These are phyloP conservation scores for Trichosurus vulpecula DNA, from an alignment of 2,797 vertebrate species.

Conservation along the genomic window DNA sequence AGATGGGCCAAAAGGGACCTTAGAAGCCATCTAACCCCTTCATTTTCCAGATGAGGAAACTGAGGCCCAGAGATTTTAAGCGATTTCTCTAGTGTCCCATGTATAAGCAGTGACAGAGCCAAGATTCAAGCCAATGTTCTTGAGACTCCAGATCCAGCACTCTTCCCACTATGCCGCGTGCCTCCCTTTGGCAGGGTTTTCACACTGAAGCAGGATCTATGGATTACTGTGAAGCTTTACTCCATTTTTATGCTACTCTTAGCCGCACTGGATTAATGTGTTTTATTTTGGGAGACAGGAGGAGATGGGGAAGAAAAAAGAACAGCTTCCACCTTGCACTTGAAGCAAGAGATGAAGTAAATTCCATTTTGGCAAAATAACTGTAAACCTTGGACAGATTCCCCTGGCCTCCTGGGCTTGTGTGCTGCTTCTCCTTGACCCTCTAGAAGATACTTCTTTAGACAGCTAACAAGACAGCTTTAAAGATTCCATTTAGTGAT, in stretches of 20 bases:
- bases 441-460: constrained; percentile 42
- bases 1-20: not conserved
- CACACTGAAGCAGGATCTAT: constrained; percentile 5
- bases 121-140: not conserved
- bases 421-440: constrained; percentile 11
- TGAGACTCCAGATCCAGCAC: not conserved
- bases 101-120: not conserved
- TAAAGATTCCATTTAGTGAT: not conserved
- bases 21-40: not conserved
- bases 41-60: not conserved
- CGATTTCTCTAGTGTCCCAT: not conserved
- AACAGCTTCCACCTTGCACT: not conserved
- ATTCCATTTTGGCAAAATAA: constrained; percentile 2
- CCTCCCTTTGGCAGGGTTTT: constrained; percentile 30
- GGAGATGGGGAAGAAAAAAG: constrained; percentile 14
- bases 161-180: not conserved
- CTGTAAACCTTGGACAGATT: constrained; percentile 32
- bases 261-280: constrained; percentile 58
- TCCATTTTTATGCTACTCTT: constrained; percentile 35
- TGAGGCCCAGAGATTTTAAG: not conserved
- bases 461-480: constrained; percentile 6
- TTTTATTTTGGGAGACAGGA: not conserved
- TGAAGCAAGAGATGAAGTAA: constrained; percentile 17
- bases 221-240: constrained; percentile 78
- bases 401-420: not conserved